phyloP scores from a whole-genome alignment of 2,888 invertebrate species.

The Teleogryllus oceanicus region DNA sequence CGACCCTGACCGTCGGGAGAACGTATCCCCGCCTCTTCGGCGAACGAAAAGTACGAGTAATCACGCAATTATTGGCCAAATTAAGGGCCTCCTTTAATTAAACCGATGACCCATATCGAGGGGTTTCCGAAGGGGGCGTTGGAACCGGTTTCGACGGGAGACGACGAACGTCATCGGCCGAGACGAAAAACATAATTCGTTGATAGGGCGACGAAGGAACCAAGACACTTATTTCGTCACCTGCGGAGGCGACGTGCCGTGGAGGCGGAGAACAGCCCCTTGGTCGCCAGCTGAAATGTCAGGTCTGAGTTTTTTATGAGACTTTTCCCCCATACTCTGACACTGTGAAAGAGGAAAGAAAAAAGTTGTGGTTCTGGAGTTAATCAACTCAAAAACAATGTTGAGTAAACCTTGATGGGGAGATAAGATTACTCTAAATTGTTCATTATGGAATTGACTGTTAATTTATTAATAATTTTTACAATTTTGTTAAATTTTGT shows the following conservation, averaged over 20 bases:
- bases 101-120: slow-evolving; percentile 18
- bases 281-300: too few relatives aligned
- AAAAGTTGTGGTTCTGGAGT: too few relatives aligned
- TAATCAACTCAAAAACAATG: too few relatives aligned
- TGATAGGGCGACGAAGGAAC: neutral
- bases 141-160: neutral
- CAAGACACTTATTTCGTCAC: neutral
- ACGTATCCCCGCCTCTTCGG: neutral
- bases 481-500: too few relatives aligned
- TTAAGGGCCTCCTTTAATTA: slow-evolving; percentile 1
- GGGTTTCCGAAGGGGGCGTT: neutral
- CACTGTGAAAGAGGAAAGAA: too few relatives aligned
- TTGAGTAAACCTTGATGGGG: too few relatives aligned
- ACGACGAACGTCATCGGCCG: neutral
- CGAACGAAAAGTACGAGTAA: neutral
- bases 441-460: too few relatives aligned
- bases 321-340: too few relatives aligned
- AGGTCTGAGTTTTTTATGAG: too few relatives aligned
- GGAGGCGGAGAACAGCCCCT: too few relatives aligned
- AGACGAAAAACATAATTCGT: neutral
- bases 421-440: too few relatives aligned
- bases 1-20: neutral
- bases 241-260: neutral
- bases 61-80: neutral
- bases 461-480: too few relatives aligned